Conservation (phyloP, 2,888 invertebrate genomes). For the Myopa tessellatipennis region DNA sequence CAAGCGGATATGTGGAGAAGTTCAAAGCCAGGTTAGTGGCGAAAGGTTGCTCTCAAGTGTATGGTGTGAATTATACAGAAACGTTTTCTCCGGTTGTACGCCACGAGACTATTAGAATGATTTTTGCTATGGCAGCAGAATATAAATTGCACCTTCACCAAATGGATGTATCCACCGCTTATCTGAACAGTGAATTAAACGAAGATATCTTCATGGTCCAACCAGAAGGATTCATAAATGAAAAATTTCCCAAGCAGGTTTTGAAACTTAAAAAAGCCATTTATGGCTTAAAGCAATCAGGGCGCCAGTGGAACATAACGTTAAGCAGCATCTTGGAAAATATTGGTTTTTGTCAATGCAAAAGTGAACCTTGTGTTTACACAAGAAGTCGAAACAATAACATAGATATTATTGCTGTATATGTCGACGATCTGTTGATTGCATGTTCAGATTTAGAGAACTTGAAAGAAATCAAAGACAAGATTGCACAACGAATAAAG, state of each 20-base stretch:
- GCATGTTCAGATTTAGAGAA: slow-evolving; percentile 27
- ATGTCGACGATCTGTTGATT: slow-evolving; percentile 41
- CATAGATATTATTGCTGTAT: slow-evolving; percentile 30
- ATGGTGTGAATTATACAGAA: slow-evolving; percentile 46
- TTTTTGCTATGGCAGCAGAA: slow-evolving; percentile 43
- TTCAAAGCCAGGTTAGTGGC: slow-evolving; percentile 41
- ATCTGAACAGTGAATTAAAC: slow-evolving; percentile 27
- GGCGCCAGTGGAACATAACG: slow-evolving; percentile 27
- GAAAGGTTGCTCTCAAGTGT: slow-evolving; percentile 44
- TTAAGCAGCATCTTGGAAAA: slow-evolving; percentile 17
- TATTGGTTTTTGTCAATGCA: slow-evolving; percentile 31
- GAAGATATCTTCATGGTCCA: slow-evolving; percentile 36
- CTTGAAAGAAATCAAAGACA: slow-evolving; percentile 1
- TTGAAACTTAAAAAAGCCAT: slow-evolving; percentile 42
- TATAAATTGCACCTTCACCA: slow-evolving; percentile 36
- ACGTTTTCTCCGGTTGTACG: slow-evolving; percentile 46
- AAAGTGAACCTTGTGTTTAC: slow-evolving; percentile 37
- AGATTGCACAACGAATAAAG: slow-evolving; percentile 24
- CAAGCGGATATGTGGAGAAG: slow-evolving; percentile 16
- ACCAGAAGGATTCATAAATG: slow-evolving; percentile 34
- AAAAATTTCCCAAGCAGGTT: background rate
- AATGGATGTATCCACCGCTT: slow-evolving; percentile 39
- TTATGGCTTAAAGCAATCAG: slow-evolving; percentile 35
- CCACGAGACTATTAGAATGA: background rate
- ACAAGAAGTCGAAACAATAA: background rate